Base-by-base conservation (phyloP, 2,113 vertebrate species). In the Salvelinus fontinalis region DNA sequence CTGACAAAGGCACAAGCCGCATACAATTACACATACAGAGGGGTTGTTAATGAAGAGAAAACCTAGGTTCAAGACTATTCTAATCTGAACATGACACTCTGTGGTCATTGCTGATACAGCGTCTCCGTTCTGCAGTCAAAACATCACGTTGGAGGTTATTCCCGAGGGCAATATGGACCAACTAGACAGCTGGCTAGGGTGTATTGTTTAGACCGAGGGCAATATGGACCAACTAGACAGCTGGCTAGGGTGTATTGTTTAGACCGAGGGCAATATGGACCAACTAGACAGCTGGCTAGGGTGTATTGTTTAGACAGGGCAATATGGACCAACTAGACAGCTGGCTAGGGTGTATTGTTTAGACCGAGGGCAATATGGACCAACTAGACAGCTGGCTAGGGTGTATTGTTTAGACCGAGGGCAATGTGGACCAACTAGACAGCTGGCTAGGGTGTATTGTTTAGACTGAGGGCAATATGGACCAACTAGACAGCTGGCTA, bases 91-190 rank as follows among this genome's bases (percentile, higher is more conserved):
- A 64, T 16, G 11, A 11, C 24, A 22, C 6, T 64, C 24, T 16
- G 64, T 26, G 8, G 39, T 66, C 49, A 78, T 3, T 29, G 26
- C 3, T 49, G 75, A 71, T 48, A 66, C n/a, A 14, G 44, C 16
- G 69, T 34, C 39, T 5, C 54, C 12, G 11, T 48, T 12, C 13
- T 22, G 4, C 27, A 75, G 67, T 59, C 71, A 18, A 71, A 74
- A 81, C 66, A 68, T 66, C 39, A 59, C 66, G 6, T 65, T 27
- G 20, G 66, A 26, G 60, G 57, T 31, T 16, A 22, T 26, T 26
- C 29, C 7, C 3, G 31, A 34, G 31, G 34, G 34, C 34, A 39
- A 39, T 39, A 7, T 39, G 31, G 31, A 4, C 31, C 31, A 34
- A 34, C 31, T 34, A 34, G 31, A 34, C 31, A 34, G 5, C 31